Conservation (phyloP, 1,140 invertebrate genomes). For the Trigoniulus corallinus region DNA sequence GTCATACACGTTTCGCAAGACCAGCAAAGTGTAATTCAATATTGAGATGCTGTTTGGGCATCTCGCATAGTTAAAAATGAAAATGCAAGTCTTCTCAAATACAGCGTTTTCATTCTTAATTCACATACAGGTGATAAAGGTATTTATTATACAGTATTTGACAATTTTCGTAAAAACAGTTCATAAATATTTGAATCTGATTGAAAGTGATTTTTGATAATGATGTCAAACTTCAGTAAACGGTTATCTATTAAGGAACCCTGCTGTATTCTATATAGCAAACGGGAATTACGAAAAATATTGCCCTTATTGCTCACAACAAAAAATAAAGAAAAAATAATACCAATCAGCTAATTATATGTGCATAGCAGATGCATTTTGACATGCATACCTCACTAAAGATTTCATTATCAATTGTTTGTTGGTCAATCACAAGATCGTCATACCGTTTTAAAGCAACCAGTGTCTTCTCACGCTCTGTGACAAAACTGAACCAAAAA, state of each 20-base stretch:
- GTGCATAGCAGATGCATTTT: not conserved
- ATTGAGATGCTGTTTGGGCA: not conserved
- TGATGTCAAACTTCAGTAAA: not conserved
- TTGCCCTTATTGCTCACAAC: not conserved
- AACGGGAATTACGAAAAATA: not conserved
- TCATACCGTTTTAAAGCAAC: not conserved
- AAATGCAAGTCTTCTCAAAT: not conserved
- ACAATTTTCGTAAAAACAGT: too few species aligned
- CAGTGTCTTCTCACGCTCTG: slow-evolving; percentile 1
- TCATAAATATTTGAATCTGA: too few species aligned
- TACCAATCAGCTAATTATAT: not conserved
- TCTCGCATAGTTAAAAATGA: not conserved
- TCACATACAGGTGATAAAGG: too few species aligned
- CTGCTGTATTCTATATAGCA: not conserved
- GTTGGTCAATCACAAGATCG: not conserved
- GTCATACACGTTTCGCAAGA: not conserved
- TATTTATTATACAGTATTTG: too few species aligned
- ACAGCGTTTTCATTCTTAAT: not conserved
- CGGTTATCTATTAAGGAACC: not conserved
- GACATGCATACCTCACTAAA: not conserved
- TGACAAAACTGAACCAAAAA: not conserved
- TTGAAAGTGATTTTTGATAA: not conserved
- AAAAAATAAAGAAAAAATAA: not conserved
- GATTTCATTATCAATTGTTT: not conserved
- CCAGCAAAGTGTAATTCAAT: not conserved